phyloP scores from a whole-genome alignment of 2,797 vertebrate species.

The Microcaecilia unicolor region DNA sequence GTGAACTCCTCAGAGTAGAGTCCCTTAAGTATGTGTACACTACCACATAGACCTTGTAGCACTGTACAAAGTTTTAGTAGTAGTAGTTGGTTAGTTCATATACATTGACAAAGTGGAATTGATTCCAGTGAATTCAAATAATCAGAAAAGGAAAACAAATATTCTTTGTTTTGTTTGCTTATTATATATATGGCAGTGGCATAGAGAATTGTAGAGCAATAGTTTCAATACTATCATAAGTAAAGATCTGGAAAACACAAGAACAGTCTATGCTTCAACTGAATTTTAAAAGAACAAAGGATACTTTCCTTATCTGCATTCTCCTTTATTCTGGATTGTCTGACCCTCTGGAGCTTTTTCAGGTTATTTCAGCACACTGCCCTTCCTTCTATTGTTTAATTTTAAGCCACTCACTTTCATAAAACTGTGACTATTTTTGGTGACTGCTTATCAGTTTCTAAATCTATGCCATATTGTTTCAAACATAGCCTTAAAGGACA shows the following conservation, averaged over 20 bases:
- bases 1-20: too few species aligned
- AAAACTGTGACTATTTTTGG: constrained; percentile 28
- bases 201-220: constrained; percentile 1
- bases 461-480: too few species aligned
- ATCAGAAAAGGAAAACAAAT: not conserved
- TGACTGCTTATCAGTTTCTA: too few species aligned
- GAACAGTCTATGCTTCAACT: not conserved
- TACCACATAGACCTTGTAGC: too few species aligned
- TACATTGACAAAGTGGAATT: not conserved
- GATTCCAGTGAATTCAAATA: constrained; percentile 1
- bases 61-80: too few species aligned
- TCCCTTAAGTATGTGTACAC: too few species aligned
- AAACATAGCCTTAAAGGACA: too few species aligned
- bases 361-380: constrained; percentile 27
- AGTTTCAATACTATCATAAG: not conserved
- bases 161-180: constrained; percentile 3
- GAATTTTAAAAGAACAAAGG: not conserved
- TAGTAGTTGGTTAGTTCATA: too few species aligned
- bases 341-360: not conserved
- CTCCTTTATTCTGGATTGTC: not conserved
- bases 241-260: constrained; percentile 13
- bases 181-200: not conserved
- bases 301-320: constrained; percentile 19
- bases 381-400: constrained; percentile 39
- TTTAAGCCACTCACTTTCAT: constrained; percentile 36